Evolutionary conservation across 2,113 vertebrate species (phyloP), one percentile per base, ranked within the genome.

Genomic region (Neoarius graeffei): DNA sequence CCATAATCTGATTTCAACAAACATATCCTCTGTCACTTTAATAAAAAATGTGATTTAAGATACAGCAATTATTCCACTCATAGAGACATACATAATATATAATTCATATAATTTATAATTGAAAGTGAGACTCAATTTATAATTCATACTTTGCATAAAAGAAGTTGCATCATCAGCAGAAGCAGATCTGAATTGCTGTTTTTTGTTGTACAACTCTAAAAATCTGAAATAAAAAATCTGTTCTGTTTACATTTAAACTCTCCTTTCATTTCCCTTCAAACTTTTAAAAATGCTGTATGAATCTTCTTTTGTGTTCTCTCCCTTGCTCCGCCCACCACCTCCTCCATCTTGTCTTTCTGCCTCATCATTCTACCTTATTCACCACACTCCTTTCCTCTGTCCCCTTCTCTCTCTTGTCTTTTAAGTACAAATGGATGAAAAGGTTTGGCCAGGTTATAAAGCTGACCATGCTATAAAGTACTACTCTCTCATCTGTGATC

Each of bases 401-500:
- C 54, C 79, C 81, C 79, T 1, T 35, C 35, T 83, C 8, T 64
- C 60, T 25, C 66, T 85, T 77, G 50, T 15, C 1, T 91, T 86
- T 91, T 93, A 91, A 93, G 92, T 94, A 93, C 89, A 73, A 93
- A 69, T 85, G 59, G 85, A 89, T 74, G 81, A 89, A 91, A 88
- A 85, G 79, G 83, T 88, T 86, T 62, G 62, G 76, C 84, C 71
- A 81, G 85, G 89, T 77, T 77, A 82, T 5, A 91, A 89, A 94
- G 87, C 84, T 90, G 88, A 93, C 93, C 91, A 91, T 93, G 91
- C 91, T 92, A 82, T 84, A 30, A 91, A 91, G 91, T 89, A 17
- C 27, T 56, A 86, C 88, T 91, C 90, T 91, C 91, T 92, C 91
- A 90, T 93, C 92, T 91, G 88, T 73, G 91, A 94, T 93, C 91